Base-by-base conservation (phyloP, 2,797 vertebrate species). In the Pipistrellus kuhlii region DNA sequence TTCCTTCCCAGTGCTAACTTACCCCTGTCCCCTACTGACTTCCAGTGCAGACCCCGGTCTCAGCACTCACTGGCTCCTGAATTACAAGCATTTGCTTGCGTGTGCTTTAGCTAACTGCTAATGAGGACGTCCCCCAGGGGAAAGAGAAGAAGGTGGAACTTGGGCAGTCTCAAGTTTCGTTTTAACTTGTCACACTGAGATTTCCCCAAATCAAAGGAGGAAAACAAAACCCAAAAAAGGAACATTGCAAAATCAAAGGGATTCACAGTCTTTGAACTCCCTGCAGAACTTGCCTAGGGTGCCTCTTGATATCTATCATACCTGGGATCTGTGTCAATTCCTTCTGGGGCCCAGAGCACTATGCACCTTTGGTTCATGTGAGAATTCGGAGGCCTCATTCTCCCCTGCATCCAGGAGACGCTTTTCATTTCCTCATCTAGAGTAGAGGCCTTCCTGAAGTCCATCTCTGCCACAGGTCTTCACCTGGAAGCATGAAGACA, bases 181-280 rank as follows among this genome's bases (percentile, higher is more conserved):
- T 96, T 89, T 59, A 72, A 21, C 17, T 87, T 88, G 76, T 38
- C 8, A 35, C 5, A 38, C 12, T 18, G 32, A 84, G 10, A 55
- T 90, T 95, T 90, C 68, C 93, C 85, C 92, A 92, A 91, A 77
- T 32, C 55, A 38, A 62, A 62, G 57, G 30, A 80, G 46, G 38
- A 48, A 85, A 93, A 88, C 9, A 35, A 75, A 88, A 94, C 85
- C 59, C 72, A 55, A 83, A 75, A 35, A 27, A 88, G 57, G 77
- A 78, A 93, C 94, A 82, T 66, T 85, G n/a, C 8, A 10, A 72
- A 87, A 86, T 69, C 71, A 76, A n/a, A 76, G 51, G n/a, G 14
- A 83, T 10, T 82, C 85, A 20, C 1, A 20, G 21, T n/a, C 46
- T 88, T 57, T 71, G 44, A 92, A 55, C 9, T 77, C n/a, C 15